These are phyloP conservation scores for Merops nubicus DNA, from an alignment of 2,113 vertebrate genomes.

Conservation along the genomic window DNA sequence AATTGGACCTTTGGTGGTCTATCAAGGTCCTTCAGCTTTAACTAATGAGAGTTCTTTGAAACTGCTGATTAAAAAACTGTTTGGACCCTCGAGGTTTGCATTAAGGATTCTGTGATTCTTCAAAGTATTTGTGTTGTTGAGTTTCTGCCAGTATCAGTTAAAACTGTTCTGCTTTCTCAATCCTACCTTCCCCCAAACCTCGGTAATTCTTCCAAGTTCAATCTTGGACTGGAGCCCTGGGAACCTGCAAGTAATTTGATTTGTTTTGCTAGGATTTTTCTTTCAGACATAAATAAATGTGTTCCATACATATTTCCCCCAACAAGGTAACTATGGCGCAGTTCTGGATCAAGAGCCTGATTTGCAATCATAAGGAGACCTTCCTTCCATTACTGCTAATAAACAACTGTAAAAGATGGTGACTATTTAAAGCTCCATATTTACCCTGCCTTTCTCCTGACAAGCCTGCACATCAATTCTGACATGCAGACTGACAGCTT, in stretches of 20 bases:
- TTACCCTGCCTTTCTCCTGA: background rate
- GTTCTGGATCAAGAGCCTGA: background rate
- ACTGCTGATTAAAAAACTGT: background rate
- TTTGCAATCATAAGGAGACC: background rate
- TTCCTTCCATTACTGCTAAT: background rate
- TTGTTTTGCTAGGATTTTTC: background rate
- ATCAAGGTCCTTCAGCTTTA: background rate
- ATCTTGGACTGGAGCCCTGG: background rate
- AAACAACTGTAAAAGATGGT: background rate
- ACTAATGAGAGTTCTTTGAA: background rate
- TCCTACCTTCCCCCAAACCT: background rate
- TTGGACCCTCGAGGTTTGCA: background rate
- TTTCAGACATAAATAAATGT: background rate
- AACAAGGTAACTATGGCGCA: background rate
- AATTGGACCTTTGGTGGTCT: background rate
- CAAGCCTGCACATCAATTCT: background rate
- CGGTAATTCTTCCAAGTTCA: background rate
- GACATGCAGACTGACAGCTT: conserved; percentile 34
- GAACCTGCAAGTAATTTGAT: background rate
- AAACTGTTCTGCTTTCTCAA: background rate
- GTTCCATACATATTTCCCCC: background rate
- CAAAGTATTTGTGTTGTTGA: background rate
- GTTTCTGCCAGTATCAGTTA: background rate
- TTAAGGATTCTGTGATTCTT: background rate
- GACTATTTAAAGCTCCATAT: background rate